Conservation (phyloP, 2,113 vertebrate genomes). For the Sarotherodon lohbergeri region DNA sequence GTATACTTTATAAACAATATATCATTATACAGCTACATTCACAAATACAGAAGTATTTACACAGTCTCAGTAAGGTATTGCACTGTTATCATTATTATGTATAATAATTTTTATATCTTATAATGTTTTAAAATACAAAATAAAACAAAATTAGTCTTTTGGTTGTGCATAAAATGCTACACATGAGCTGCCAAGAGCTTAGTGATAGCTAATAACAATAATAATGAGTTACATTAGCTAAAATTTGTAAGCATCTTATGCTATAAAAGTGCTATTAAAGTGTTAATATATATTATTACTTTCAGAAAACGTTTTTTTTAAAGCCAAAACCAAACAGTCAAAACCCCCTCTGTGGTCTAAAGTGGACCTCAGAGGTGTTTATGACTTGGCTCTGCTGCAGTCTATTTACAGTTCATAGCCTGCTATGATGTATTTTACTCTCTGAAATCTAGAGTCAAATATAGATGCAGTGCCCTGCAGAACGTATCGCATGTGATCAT, state of each 20-base stretch:
- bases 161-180: neutral
- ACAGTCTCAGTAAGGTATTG: neutral
- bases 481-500: neutral
- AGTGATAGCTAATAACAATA: neutral
- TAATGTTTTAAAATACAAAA: neutral
- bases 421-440: neutral
- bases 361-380: neutral
- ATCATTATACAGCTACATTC: neutral
- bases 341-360: neutral
- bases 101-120: rapidly evolving
- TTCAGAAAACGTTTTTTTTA: neutral
- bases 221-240: neutral
- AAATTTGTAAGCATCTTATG: neutral
- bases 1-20: neutral
- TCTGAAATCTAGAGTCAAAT: neutral
- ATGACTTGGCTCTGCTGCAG: neutral
- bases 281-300: neutral
- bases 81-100: neutral
- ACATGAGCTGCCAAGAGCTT: neutral
- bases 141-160: neutral
- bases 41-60: neutral
- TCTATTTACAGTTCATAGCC: neutral
- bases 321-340: neutral
- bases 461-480: neutral
- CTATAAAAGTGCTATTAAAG: neutral